Conservation (phyloP, 2,113 vertebrate genomes). For the Rostratula benghalensis region DNA sequence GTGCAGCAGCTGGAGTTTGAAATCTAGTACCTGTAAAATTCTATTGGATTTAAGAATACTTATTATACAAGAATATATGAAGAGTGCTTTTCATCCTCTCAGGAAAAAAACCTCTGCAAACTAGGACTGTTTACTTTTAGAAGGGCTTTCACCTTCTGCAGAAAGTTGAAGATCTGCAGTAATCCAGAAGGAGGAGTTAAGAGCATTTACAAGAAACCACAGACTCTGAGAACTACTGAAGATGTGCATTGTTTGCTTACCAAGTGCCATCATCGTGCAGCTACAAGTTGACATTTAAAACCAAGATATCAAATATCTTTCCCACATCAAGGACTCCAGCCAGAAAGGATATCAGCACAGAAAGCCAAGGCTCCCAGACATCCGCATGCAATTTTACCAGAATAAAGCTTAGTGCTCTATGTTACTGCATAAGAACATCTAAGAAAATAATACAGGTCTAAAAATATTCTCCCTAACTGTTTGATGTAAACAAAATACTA, state of each 20-base stretch:
- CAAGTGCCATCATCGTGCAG: neutral
- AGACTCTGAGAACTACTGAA: neutral
- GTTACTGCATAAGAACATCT: neutral
- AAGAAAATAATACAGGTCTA: neutral
- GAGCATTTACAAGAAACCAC: neutral
- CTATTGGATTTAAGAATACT: neutral
- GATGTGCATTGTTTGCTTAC: neutral
- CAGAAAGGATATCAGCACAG: neutral
- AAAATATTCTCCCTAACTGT: neutral
- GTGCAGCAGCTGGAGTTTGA: neutral
- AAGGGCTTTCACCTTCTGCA: neutral
- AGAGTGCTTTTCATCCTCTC: neutral
- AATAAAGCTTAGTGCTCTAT: neutral
- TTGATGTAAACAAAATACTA: neutral
- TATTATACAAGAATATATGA: neutral
- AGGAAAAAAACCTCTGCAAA: neutral
- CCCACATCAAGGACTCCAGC: neutral
- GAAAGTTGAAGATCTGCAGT: neutral
- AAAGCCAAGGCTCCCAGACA: neutral
- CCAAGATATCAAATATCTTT: neutral
- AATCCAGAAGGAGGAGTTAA: neutral
- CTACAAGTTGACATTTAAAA: neutral
- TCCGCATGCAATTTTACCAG: neutral
- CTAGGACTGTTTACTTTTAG: neutral
- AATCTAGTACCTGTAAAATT: neutral